These are phyloP conservation scores for Pithys albifrons DNA, from an alignment of 2,113 vertebrate species.

Conservation along the genomic window DNA sequence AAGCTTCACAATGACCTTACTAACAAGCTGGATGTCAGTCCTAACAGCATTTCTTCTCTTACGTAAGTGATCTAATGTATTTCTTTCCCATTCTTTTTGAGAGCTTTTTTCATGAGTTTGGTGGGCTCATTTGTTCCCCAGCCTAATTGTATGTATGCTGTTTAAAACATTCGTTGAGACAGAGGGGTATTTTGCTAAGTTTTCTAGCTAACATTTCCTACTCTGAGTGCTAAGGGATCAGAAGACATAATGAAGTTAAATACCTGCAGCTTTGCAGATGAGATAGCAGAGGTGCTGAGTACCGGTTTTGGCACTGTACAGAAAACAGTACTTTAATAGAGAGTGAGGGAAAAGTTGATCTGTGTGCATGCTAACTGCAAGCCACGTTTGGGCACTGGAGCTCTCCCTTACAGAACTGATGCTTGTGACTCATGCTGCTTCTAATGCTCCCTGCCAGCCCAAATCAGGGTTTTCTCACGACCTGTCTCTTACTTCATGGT, in stretches of 20 bases:
- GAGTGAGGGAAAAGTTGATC: neutral
- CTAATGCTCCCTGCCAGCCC: neutral
- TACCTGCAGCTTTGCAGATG: neutral
- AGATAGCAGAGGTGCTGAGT: neutral
- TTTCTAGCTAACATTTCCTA: neutral
- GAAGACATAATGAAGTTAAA: neutral
- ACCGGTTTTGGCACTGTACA: neutral
- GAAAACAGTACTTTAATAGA: neutral
- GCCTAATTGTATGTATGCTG: neutral
- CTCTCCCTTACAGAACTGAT: neutral
- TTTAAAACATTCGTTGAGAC: neutral
- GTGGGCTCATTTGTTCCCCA: neutral
- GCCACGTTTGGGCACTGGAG: neutral
- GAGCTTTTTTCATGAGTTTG: neutral
- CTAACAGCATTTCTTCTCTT: slow-evolving; percentile 11
- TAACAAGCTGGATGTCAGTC: neutral
- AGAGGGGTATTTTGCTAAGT: neutral
- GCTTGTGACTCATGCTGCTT: neutral
- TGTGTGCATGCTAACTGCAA: neutral
- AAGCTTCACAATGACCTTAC: slow-evolving; percentile 12
- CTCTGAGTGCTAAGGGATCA: neutral
- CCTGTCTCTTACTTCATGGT: neutral
- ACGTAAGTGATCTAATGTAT: neutral
- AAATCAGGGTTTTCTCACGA: neutral
- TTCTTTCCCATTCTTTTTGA: neutral